Conservation (phyloP, 2,888 invertebrate species). For the Branchipolynoe longqiensis region DNA sequence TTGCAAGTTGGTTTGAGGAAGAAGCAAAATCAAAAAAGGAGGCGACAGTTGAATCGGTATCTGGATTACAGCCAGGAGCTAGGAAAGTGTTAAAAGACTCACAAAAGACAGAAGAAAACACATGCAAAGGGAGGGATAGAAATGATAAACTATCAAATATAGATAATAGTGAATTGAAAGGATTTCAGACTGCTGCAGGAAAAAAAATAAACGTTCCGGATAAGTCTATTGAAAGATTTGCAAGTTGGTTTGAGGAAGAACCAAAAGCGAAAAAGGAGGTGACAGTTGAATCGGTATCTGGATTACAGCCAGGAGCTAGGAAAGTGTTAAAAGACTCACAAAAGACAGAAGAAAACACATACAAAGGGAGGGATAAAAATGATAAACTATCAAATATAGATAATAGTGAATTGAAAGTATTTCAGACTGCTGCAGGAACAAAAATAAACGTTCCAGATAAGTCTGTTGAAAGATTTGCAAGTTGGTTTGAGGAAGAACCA, state of each 20-base stretch:
- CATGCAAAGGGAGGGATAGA: background rate
- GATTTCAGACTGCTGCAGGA: slow-evolving; percentile 13
- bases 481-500: slow-evolving; percentile 36
- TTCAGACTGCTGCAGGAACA: slow-evolving; percentile 18
- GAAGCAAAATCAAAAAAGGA: background rate
- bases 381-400: background rate
- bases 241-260: slow-evolving; percentile 1
- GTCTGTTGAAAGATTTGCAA: background rate
- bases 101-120: no score
- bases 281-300: no score
- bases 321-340: no score
- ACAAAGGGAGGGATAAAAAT: background rate
- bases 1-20: slow-evolving; percentile 42
- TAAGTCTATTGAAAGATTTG: background rate
- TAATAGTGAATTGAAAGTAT: background rate
- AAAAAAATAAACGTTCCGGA: background rate
- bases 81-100: no score
- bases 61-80: no score
- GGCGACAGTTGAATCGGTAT: background rate
- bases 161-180: background rate
- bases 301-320: no score
- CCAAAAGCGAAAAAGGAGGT: no score
- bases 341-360: background rate
- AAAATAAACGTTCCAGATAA: background rate
- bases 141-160: background rate